Percentiles rank a stretch among this genome's conserved stretches.
phyloP scores from a whole-genome alignment of 2,888 invertebrate genomes.

The Eulithis prunata region DNA sequence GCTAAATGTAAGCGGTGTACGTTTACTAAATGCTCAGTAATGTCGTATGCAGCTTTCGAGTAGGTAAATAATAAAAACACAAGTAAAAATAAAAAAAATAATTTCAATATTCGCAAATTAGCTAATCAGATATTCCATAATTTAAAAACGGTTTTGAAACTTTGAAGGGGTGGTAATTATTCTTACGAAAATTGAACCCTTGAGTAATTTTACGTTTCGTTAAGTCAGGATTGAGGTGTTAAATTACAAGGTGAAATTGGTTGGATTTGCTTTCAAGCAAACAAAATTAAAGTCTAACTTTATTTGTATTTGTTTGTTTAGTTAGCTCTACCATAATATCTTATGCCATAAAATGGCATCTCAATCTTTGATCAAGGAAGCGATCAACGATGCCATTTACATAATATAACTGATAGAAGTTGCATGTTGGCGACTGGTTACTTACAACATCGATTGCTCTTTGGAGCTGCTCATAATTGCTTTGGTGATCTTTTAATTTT shows the following conservation, averaged over 20 bases:
- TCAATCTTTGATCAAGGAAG: neutral
- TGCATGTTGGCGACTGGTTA: no score
- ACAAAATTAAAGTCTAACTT: slow-evolving; percentile 15
- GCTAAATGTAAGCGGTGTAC: no score
- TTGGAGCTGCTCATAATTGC: no score
- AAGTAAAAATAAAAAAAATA: neutral
- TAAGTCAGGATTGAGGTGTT: slow-evolving; percentile 44
- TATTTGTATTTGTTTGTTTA: slow-evolving; percentile 1
- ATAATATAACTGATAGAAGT: no score
- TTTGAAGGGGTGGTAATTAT: slow-evolving; percentile 42
- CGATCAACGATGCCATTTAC: no score
- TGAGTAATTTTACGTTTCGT: slow-evolving; percentile 45
- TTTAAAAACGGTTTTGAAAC: slow-evolving; percentile 33
- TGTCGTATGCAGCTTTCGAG: no score
- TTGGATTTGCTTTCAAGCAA: slow-evolving; percentile 31
- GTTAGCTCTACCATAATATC: neutral
- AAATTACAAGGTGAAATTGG: slow-evolving; percentile 40
- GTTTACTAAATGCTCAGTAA: no score
- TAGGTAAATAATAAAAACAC: no score
- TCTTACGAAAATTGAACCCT: slow-evolving; percentile 42
- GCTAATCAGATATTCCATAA: slow-evolving; percentile 34
- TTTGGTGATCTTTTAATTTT: no score
- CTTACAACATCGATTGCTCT: no score
- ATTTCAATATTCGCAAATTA: slow-evolving; percentile 21
- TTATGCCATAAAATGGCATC: slow-evolving; percentile 1